Evolutionary conservation across 2,113 vertebrate species (phyloP), one percentile per base, ranked within the genome.

Genomic region (Esox niger): DNA sequence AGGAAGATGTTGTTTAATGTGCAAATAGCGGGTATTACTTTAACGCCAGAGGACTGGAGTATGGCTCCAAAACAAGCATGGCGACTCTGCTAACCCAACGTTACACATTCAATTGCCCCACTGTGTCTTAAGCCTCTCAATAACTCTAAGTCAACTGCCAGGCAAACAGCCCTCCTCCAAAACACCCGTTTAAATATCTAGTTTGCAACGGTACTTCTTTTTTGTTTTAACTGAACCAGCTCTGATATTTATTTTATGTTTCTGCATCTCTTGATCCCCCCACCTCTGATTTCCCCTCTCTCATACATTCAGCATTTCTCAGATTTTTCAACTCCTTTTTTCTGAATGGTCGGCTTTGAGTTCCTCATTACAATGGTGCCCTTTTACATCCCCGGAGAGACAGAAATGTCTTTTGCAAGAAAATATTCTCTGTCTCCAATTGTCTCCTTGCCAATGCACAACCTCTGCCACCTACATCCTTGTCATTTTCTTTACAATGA

Each of bases 261-360:
- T 43, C 66, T 56, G 46, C 66, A 21, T 43, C 35, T 11, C 35
- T 62, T 4, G 10, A n/a, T 57, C 13, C 13, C 17, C 43, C 32
- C 33, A 2, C 60, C 9, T 27, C 26, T 21, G 3, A 58, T 8
- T 71, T 13, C 65, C n/a, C 23, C 7, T 20, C 33, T 47, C 17
- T 21, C 21, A 59, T 11, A 46, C 46, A 47, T 9, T 77, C 65
- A 32, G 68, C 69, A 73, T 82, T 62, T 43, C 62, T 58, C 29
- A 62, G 63, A 79, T 77, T 70, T 66, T 67, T 66, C 20, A 21
- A 35, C 27, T 7, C 35, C 59, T 38, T 58, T 47, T 33, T 31
- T 73, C 69, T 67, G 27, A 77, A 72, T 33, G 59, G 47, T 58
- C 54, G 3, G 60, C 71, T 64, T 62, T 77, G 64, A 80, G 67